A percentile compares a stretch with the other conserved stretches of the same genome.
Conservation (phyloP, 92 coral and sea anemone genomes). For the Micromussa lordhowensis region DNA sequence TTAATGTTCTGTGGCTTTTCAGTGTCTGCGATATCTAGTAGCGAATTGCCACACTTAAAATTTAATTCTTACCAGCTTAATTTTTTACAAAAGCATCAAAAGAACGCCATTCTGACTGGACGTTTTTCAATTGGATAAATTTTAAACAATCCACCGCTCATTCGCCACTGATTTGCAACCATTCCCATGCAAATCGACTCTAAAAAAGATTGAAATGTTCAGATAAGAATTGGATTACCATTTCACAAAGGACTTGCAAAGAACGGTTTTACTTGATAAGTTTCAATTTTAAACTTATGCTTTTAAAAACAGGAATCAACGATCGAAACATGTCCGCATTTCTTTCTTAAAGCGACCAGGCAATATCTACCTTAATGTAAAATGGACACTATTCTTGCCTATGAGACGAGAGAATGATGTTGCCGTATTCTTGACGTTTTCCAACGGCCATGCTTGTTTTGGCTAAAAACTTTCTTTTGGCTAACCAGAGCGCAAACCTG, state of each 20-base stretch:
- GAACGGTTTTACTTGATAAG: not conserved
- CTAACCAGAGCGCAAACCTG: constrained; percentile 8
- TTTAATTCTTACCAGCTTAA: constrained; percentile 5
- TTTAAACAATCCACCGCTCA: not conserved
- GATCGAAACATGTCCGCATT: not conserved
- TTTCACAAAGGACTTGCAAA: not conserved
- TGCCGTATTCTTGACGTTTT: not conserved
- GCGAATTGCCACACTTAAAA: constrained; percentile 5
- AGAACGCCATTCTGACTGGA: constrained; percentile 1
- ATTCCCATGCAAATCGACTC: constrained; percentile 25
- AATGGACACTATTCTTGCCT: not conserved
- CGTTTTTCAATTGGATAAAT: not conserved
- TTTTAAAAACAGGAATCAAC: not conserved
- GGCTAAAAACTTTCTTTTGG: constrained; percentile 12
- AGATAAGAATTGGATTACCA: constrained; percentile 1
- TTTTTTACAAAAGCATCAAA: not conserved
- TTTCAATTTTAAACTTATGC: not conserved
- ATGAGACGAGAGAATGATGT: not conserved
- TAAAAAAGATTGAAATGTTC: not conserved
- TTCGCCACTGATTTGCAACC: not conserved
- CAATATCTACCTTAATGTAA: not conserved
- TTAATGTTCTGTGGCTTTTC: constrained; percentile 23
- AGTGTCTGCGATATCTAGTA: not conserved
- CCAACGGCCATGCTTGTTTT: not conserved
- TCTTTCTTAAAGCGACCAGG: not conserved